Conservation (phyloP, 2,888 invertebrate species). For the Eristalinus aeneus region DNA sequence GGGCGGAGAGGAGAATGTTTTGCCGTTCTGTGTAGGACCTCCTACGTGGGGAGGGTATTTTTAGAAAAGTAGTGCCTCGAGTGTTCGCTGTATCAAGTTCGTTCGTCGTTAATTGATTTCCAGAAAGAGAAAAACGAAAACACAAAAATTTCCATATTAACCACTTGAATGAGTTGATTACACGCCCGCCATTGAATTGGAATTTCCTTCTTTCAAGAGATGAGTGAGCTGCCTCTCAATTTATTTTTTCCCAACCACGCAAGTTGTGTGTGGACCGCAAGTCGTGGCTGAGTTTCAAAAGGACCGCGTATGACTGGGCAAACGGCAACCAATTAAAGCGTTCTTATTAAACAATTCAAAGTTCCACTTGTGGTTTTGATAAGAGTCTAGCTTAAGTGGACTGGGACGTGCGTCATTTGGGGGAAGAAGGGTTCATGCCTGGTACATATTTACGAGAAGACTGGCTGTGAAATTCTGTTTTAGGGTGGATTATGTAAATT, state of each 20-base stretch:
- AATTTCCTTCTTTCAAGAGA: slow-evolving; percentile 11
- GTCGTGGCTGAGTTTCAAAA: slow-evolving; percentile 23
- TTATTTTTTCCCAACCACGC: slow-evolving; percentile 3
- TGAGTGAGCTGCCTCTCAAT: slow-evolving; percentile 37
- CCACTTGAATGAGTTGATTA: slow-evolving; percentile 43
- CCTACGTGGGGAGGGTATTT: slow-evolving; percentile 31
- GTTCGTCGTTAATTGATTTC: slow-evolving; percentile 36
- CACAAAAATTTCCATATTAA: slow-evolving; percentile 20
- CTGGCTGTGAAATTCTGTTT: not conserved
- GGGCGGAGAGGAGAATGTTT: not conserved
- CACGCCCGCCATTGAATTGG: not conserved
- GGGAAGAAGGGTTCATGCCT: slow-evolving; percentile 7
- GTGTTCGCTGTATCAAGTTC: slow-evolving; percentile 1
- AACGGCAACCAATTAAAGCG: slow-evolving; percentile 27
- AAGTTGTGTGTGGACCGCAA: slow-evolving; percentile 7
- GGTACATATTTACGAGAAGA: not conserved
- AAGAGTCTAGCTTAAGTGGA: slow-evolving; percentile 1
- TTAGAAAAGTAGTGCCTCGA: slow-evolving; percentile 2
- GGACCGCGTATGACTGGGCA: not conserved
- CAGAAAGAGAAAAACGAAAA: not conserved
- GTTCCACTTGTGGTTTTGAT: slow-evolving; percentile 41
- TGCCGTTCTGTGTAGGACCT: slow-evolving; percentile 11
- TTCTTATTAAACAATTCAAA: slow-evolving; percentile 26
- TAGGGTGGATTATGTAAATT: not conserved
- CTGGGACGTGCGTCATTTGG: slow-evolving; percentile 1